A percentile compares a stretch with the other conserved stretches of the same genome.
phyloP scores from a whole-genome alignment of 2,888 invertebrate species.

The Andricus quercusramuli region DNA sequence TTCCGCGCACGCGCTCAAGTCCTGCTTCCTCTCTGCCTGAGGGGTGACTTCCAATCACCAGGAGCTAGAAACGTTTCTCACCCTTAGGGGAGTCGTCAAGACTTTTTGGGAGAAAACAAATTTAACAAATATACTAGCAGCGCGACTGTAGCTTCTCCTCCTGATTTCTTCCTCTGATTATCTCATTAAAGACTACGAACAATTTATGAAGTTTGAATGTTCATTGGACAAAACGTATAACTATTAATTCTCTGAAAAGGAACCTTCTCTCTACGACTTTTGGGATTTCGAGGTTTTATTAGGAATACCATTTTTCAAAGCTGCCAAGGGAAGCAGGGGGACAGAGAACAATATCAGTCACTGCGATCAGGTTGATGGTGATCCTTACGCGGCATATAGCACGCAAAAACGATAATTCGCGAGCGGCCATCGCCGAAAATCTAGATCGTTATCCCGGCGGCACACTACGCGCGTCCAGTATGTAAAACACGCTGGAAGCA shows the following conservation, averaged over 20 bases:
- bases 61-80: conserved; percentile 72
- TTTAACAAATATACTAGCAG: conserved; percentile 18
- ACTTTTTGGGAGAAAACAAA: conserved; percentile 53
- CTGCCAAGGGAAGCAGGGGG: not conserved
- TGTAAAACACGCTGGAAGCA: conserved; percentile 56
- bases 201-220: not conserved
- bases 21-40: conserved; percentile 69
- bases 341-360: not conserved
- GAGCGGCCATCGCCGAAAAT: conserved; percentile 49
- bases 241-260: too few species aligned
- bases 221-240: too few species aligned
- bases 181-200: not conserved
- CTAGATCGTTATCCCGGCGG: conserved; percentile 52
- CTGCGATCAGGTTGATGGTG: conserved; percentile 8
- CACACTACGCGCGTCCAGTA: conserved; percentile 52
- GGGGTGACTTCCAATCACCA: conserved; percentile 78
- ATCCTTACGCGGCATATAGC: conserved; percentile 42
- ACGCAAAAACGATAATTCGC: conserved; percentile 53
- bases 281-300: not conserved
- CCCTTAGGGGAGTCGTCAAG: conserved; percentile 51
- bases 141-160: not conserved
- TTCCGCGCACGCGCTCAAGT: conserved; percentile 70
- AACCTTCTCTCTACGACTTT: too few species aligned
- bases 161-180: not conserved
- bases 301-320: not conserved